Evolutionary conservation across 2,888 invertebrate species (phyloP), one percentile per base, ranked within the genome.

Genomic region (Luperina nickerlii): DNA sequence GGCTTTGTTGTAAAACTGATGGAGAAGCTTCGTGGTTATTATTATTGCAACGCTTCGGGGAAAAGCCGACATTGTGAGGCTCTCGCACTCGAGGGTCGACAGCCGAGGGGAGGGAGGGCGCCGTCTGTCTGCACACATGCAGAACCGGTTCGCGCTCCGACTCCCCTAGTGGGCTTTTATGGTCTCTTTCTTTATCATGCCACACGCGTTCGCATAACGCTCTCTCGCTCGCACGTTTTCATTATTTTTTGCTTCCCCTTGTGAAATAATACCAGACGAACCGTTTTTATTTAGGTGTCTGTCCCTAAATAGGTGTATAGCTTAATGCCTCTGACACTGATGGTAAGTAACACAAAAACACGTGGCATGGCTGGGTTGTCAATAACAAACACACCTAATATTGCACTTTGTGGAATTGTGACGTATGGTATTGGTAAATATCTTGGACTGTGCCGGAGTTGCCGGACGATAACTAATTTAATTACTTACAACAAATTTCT

Each of bases 171-270:
- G 94, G 93, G 93, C 92, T 94, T 93, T 91, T 90, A 91, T 90
- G 88, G 89, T 94, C 94, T 94, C 94, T 94, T 93, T 96, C 93
- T 92, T 92, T 93, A 93, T 94, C 92, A 92, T 92, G 93, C 94
- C 95, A 95, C 95, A 95, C 94, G 94, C 95, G 95, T 92, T 90
- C 92, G 94, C 94, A 95, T 95, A 92, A 90, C 85, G 90, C 94
- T 93, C 90, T 95, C 95, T 94, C 95, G 82, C 91, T 95, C 95
- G 93, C 95, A 95, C 96, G 90, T 95, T 96, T 95, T 95, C 94
- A 95, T 96, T 96, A 96, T 95, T 96, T 96, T 96, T 96, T 95
- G 95, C 95, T 96, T 94, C 95, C 96, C 96, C 94, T 94, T 95
- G 94, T 96, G 92, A 95, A 96, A 96, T 96, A 95, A 94, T 94